phyloP scores from a whole-genome alignment of 2,888 invertebrate species.

The Kuschelorhynchus macadamiae region DNA sequence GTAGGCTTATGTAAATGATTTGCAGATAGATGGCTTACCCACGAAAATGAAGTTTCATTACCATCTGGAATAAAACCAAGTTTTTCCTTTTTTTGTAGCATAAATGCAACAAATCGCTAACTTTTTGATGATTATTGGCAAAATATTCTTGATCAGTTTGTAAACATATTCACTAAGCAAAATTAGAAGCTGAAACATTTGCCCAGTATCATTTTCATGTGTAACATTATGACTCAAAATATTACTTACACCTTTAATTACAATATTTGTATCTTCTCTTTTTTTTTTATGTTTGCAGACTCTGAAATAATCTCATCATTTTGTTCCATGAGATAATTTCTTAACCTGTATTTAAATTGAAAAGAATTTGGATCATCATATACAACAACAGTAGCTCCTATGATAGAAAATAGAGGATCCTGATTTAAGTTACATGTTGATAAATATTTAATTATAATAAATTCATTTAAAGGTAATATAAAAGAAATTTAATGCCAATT shows the following conservation, averaged over 20 bases:
- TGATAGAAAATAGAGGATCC: constrained; percentile 36
- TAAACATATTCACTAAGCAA: neutral
- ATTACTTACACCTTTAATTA: no score
- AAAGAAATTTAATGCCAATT: no score
- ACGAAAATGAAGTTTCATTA: constrained; percentile 40
- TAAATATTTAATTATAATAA: no score
- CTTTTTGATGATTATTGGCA: neutral
- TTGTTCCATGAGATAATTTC: constrained; percentile 47
- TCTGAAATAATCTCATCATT: constrained; percentile 45
- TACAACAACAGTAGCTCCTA: constrained; percentile 48
- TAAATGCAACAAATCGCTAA: constrained; percentile 50
- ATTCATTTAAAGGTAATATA: no score
- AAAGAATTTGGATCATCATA: constrained; percentile 50
- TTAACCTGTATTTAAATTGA: constrained; percentile 51
- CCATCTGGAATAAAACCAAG: constrained; percentile 39
- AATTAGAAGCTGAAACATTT: constrained; percentile 6
- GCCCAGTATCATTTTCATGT: neutral
- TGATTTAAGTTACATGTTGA: constrained; percentile 13
- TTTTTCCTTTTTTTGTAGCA: constrained; percentile 48
- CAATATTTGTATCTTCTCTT: no score
- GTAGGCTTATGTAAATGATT: constrained; percentile 45
- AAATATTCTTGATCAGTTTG: neutral
- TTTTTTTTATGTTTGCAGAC: constrained; percentile 32
- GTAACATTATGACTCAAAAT: no score
- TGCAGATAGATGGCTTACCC: constrained; percentile 49